phyloP scores from a whole-genome alignment of 1,140 invertebrate species.

The Diabrotica undecimpunctata region DNA sequence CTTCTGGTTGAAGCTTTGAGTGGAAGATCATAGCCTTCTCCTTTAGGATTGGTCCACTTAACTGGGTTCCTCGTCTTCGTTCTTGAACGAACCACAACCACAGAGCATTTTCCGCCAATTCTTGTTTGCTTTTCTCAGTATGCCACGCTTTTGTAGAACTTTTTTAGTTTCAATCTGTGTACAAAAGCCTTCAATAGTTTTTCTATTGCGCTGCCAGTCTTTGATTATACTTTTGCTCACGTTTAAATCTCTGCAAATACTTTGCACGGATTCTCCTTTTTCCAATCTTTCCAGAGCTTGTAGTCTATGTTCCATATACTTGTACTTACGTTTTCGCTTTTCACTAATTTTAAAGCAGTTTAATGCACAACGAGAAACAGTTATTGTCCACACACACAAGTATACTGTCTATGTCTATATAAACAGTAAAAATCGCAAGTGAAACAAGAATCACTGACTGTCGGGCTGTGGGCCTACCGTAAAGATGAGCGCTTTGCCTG shows the following conservation, averaged over 20 bases:
- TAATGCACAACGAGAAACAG: no score
- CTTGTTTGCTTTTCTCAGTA: constrained; percentile 10
- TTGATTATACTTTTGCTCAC: constrained; percentile 2
- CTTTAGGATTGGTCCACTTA: constrained; percentile 30
- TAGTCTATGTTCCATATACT: neutral
- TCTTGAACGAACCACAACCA: no score
- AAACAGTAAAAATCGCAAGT: no score
- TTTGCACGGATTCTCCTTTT: constrained; percentile 10
- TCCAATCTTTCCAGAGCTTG: constrained; percentile 2
- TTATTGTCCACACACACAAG: no score
- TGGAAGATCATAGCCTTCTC: constrained; percentile 29
- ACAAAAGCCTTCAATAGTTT: constrained; percentile 11
- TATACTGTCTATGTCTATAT: no score
- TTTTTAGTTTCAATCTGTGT: constrained; percentile 7
- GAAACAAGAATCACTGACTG: no score
- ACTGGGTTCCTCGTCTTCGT: no score
- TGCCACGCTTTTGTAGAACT: constrained; percentile 8
- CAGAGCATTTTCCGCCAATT: constrained; percentile 12
- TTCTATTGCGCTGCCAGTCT: constrained; percentile 6
- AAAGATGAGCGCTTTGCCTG: no score
- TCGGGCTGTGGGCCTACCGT: no score
- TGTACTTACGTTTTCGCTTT: neutral
- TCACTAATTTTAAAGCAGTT: no score
- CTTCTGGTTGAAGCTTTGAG: constrained; percentile 27
- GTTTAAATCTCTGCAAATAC: constrained; percentile 1